Evolutionary conservation across 2,888 invertebrate species (phyloP).

Genomic region (Marronus borbonicus): DNA sequence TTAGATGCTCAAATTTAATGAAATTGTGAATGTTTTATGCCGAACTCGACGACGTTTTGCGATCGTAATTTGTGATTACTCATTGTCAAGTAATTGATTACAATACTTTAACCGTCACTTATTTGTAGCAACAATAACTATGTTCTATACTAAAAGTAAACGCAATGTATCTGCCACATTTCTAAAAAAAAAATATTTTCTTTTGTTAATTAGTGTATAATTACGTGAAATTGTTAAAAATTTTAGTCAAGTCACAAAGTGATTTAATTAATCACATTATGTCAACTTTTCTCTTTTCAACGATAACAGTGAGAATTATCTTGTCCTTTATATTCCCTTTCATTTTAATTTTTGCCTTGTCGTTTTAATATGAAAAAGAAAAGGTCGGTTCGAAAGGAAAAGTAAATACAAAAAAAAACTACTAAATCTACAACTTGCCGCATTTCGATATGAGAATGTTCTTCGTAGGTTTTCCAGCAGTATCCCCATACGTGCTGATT

Average conservation of each 20-base stretch:
- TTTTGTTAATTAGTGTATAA: too few species aligned
- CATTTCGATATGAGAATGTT: constrained; percentile 82
- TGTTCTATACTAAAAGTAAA: too few species aligned
- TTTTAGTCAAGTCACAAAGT: too few species aligned
- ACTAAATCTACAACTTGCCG: constrained; percentile 76
- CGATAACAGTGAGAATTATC: not conserved
- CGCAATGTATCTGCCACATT: too few species aligned
- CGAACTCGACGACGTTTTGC: too few species aligned
- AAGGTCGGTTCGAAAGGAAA: constrained; percentile 36
- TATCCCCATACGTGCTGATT: constrained; percentile 84
- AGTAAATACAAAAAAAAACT: constrained; percentile 36
- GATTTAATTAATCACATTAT: too few species aligned
- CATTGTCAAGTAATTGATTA: too few species aligned
- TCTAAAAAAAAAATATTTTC: too few species aligned
- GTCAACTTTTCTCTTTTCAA: not conserved
- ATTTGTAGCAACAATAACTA: too few species aligned
- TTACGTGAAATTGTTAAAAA: too few species aligned
- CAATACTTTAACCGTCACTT: too few species aligned
- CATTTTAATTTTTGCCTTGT: constrained; percentile 25
- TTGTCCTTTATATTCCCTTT: not conserved
- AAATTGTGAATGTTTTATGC: not conserved
- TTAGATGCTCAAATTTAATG: constrained; percentile 24
- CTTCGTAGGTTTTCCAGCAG: constrained; percentile 84
- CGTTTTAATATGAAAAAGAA: constrained; percentile 17
- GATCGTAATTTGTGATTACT: too few species aligned